These are phyloP conservation scores for Opisthograptis luteolata DNA, from an alignment of 2,888 invertebrate genomes.

Conservation along the genomic window DNA sequence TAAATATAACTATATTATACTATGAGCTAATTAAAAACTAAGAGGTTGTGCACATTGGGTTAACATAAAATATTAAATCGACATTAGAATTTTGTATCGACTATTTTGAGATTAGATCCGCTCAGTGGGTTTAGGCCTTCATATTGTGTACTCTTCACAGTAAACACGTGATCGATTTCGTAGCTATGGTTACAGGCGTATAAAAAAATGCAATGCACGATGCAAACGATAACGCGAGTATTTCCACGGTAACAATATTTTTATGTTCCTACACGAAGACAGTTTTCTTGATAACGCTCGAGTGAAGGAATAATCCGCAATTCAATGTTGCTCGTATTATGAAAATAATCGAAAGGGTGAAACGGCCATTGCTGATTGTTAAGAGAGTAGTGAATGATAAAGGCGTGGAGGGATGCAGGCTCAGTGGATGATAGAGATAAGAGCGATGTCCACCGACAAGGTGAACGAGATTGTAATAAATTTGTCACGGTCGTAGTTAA, in stretches of 20 bases:
- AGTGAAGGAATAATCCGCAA: no score
- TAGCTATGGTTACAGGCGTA: conserved; percentile 52
- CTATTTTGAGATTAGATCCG: no score
- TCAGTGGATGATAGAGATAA: not conserved
- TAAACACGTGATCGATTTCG: conserved; percentile 31
- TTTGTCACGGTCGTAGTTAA: no score
- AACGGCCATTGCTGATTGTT: not conserved
- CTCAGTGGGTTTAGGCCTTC: no score
- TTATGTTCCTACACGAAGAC: conserved; percentile 35
- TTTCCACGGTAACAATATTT: conserved; percentile 42
- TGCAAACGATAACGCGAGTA: conserved; percentile 47
- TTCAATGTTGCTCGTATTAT: no score
- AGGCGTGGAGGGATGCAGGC: not conserved
- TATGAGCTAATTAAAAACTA: no score
- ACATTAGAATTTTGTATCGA: no score
- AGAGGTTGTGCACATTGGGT: no score
- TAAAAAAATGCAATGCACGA: conserved; percentile 41
- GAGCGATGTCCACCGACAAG: no score
- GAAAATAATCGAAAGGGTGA: not conserved
- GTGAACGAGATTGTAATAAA: no score
- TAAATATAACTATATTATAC: no score
- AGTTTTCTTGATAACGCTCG: conserved; percentile 24
- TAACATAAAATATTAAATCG: no score
- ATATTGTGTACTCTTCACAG: not conserved
- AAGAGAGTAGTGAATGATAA: not conserved